Percentiles rank a stretch among this genome's conserved stretches.
Conservation (phyloP, 1,140 invertebrate species). For the Ceratoteleas bidentatus region DNA sequence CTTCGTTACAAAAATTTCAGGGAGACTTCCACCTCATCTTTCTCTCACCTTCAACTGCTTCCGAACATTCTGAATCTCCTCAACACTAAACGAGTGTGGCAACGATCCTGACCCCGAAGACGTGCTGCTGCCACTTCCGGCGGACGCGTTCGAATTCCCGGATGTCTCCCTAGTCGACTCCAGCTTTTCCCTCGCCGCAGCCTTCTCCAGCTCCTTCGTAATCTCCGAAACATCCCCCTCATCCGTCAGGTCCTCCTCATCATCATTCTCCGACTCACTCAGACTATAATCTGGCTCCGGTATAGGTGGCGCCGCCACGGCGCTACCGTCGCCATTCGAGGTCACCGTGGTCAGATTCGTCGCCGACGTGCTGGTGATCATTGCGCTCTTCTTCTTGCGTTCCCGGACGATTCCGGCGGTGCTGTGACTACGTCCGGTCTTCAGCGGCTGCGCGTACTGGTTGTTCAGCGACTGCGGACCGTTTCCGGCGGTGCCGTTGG, state of each 20-base stretch:
- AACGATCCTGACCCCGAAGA: conserved; percentile 88
- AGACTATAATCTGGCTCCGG: conserved; percentile 95
- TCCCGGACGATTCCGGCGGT: conserved; percentile 79
- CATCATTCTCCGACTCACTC: conserved; percentile 85
- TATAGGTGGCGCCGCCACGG: conserved; percentile 85
- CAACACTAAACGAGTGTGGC: conserved; percentile 91
- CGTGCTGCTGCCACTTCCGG: conserved; percentile 80
- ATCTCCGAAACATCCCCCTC: conserved; percentile 83
- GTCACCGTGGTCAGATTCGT: conserved; percentile 72
- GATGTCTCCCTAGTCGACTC: conserved; percentile 78
- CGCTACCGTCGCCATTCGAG: conserved; percentile 29
- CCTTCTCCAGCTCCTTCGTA: conserved; percentile 79
- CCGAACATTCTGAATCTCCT: conserved; percentile 92
- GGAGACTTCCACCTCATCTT: too few relatives aligned
- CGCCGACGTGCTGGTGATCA: conserved; percentile 75
- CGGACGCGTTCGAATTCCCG: conserved; percentile 78
- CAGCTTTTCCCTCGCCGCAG: conserved; percentile 76
- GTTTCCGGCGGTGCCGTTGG: conserved; percentile 72
- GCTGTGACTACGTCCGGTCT: conserved; percentile 83
- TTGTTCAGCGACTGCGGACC: conserved; percentile 74
- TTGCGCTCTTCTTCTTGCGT: conserved; percentile 77
- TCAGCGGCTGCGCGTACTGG: conserved; percentile 86
- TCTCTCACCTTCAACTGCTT: conserved; percentile 86
- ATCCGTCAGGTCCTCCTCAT: conserved; percentile 80
- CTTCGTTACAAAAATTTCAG: too few relatives aligned